Conservation (phyloP, 2,888 invertebrate genomes). For the Amblyteles armatorius region DNA sequence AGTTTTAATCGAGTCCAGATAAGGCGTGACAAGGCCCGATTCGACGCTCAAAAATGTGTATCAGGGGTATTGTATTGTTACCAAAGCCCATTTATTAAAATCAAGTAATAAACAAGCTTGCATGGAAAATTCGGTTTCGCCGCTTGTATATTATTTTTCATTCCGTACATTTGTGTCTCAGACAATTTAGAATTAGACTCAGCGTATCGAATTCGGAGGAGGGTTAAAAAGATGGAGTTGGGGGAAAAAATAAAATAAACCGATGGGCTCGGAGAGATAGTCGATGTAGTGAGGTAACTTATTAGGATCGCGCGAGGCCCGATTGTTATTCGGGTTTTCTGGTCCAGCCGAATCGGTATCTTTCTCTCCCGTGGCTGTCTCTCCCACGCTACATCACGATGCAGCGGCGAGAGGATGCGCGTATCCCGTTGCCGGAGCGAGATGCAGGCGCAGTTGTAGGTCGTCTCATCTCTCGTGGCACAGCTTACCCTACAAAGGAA, state of each 20-base stretch:
- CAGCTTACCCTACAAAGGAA: slow-evolving; percentile 61
- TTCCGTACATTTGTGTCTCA: slow-evolving; percentile 10
- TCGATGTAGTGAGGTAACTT: slow-evolving; percentile 60
- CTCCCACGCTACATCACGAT: slow-evolving; percentile 70
- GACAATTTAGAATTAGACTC: slow-evolving; percentile 16
- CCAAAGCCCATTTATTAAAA: background rate
- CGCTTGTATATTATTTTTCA: background rate
- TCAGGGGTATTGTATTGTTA: background rate
- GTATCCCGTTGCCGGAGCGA: slow-evolving; percentile 40
- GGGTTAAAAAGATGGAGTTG: slow-evolving; percentile 18
- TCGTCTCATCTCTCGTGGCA: slow-evolving; percentile 49
- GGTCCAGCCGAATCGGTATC: slow-evolving; percentile 59
- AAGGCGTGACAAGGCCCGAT: too few relatives aligned
- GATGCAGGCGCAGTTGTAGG: slow-evolving; percentile 47
- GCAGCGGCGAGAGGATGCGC: slow-evolving; percentile 34
- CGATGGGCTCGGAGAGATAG: slow-evolving; percentile 57
- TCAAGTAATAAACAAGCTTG: background rate
- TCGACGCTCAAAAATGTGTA: too few relatives aligned
- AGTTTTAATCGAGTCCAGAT: too few relatives aligned
- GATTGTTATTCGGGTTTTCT: slow-evolving; percentile 61
- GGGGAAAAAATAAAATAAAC: slow-evolving; percentile 9
- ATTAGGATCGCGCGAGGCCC: slow-evolving; percentile 63
- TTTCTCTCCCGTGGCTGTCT: slow-evolving; percentile 58
- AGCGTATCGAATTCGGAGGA: slow-evolving; percentile 36
- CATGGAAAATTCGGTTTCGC: background rate